Conservation (phyloP, 2,888 invertebrate genomes). For the Gerris lacustris region DNA sequence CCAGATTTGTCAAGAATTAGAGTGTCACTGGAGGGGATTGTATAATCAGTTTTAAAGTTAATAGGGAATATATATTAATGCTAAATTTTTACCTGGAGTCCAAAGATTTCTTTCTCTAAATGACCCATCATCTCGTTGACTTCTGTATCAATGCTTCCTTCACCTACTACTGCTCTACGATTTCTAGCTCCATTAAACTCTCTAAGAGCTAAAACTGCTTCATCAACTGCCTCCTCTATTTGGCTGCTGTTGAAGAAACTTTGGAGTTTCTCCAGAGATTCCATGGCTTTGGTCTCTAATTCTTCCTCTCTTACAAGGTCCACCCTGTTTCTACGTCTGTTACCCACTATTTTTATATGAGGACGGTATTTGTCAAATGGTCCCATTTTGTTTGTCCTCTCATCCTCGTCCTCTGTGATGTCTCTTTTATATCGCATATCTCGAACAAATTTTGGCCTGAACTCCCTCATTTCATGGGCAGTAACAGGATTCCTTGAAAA, state of each 20-base stretch:
- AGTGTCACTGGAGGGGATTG: no score
- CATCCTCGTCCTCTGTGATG: neutral
- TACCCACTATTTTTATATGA: neutral
- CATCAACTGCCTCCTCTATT: neutral
- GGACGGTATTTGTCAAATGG: neutral
- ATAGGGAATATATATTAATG: no score
- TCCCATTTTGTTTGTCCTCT: neutral
- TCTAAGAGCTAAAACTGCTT: conserved; percentile 11
- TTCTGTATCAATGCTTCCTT: conserved; percentile 20
- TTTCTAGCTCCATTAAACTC: conserved; percentile 14
- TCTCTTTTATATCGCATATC: conserved; percentile 20
- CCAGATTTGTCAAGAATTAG: no score
- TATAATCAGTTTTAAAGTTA: no score
- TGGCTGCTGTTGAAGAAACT: conserved; percentile 14
- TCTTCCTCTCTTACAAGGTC: neutral
- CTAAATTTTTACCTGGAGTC: neutral
- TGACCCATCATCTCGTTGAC: conserved; percentile 5
- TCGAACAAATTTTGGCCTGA: conserved; percentile 14
- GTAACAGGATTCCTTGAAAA: neutral
- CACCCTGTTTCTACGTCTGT: neutral
- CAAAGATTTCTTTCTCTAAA: neutral
- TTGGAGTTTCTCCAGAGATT: conserved; percentile 14
- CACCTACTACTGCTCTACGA: conserved; percentile 15
- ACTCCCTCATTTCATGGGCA: conserved; percentile 17
- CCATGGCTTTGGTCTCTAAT: conserved; percentile 10